Base-by-base conservation (phyloP, 2,113 vertebrate species). In the Ammospiza nelsoni region DNA sequence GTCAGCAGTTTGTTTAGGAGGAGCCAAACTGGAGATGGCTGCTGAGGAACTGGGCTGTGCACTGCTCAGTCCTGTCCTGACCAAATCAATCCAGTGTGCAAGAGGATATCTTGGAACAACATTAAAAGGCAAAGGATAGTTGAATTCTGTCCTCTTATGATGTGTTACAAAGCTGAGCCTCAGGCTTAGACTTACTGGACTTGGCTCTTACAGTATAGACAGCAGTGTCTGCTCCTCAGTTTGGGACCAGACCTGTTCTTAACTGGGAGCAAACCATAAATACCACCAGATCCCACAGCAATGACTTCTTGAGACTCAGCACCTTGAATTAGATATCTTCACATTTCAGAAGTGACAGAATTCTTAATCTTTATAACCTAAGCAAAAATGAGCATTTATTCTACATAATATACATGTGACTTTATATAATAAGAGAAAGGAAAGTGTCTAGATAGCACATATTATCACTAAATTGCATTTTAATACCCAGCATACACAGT, bases 141-240 rank as follows among this genome's bases (percentile, higher is more conserved):
- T 93, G 63, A 12, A 76, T 92, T 96, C 65, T 92, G 43, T 81
- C 14, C 39, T 92, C 65, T 96, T 94, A 75, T 67, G 79, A 95
- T 93, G 92, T 92, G 91, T 88, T 89, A 86, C 76, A 90, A 88
- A 94, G 94, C 83, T 96, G 65, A 97, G 95, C 95, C 92, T 92
- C 86, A 84, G 95, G 92, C 90, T 86, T 91, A 71, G 31, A 52
- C 71, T 95, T 73, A 57, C 49, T 89, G 62, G 69, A 72, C 72
- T 92, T 78, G 83, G 49, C 84, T 89, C 59, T 77, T 74, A 44
- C 23, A 84, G 39, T 92, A 94, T 84, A 33, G 67, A 58, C 1
- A 2, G 35, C 23, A 55, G 17, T 43, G 68, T 55, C 20, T 86
- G 83, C 79, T 67, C 67, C 90, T 71, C 73, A 84, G 25, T 48